Evolutionary conservation across 1,140 invertebrate genomes (phyloP), one percentile per base, ranked within the genome.

Genomic region (Drosophila kepulauana): DNA sequence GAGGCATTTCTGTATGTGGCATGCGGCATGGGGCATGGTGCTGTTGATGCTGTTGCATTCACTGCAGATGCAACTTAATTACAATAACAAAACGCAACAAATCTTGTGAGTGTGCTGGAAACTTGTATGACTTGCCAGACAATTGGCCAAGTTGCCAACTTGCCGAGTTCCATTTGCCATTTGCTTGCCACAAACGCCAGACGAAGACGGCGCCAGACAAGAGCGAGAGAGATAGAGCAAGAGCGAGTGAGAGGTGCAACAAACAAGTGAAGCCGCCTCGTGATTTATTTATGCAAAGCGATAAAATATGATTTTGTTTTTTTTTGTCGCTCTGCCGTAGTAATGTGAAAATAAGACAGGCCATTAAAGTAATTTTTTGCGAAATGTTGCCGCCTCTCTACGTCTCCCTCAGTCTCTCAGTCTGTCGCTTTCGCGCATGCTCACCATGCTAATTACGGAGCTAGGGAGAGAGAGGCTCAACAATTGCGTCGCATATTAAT

Each of bases 251-350:
- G 69, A 67, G 57, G 57, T 25, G 3, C 51, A 69, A 70, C 73
- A 78, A 25, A 81, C 78, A 75, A 73, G 75, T 72, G 73, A 63
- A 66, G 51, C 62, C 72, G 68, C 67, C 59, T 63, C 51, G 72
- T 87, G 84, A 88, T 88, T 88, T 88, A 88, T 88, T 88, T 84
- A 88, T 81, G 84, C 85, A 80, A 68, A 81, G 64, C 84, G 64
- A 80, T 78, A 88, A 87, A 89, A 88, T 89, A 88, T 89, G 80
- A 89, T 81, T 82, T 87, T 78, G 67, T 84, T 84, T 38, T 25
- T 25, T 25, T 75, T 81, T 77, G 54, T 68, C 41, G 28, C 33
- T 65, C 48, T 65, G 46, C 62, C 35, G 58, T 1, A 46, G 57
- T 79, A 56, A 69, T 70, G 67, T 64, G 45, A 65, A 76, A 72